Conservation (phyloP, 1,140 invertebrate species). For the Eriosoma lanigerum region DNA sequence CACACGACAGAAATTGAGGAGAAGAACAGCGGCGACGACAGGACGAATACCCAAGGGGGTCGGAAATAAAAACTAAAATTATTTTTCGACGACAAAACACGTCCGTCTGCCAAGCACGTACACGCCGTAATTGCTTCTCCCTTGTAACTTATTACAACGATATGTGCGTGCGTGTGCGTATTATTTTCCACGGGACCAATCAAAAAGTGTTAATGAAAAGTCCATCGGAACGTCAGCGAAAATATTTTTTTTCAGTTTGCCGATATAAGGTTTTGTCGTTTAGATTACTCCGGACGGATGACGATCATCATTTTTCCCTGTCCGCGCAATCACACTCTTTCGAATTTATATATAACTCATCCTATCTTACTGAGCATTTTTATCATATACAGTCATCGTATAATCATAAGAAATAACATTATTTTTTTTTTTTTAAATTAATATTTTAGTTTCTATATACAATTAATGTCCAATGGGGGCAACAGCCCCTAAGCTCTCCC, state of each 20-base stretch:
- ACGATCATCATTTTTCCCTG: too few species aligned
- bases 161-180: neutral
- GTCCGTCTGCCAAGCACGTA: constrained; percentile 40
- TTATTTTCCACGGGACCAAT: constrained; percentile 39
- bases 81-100: constrained; percentile 50
- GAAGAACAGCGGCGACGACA: constrained; percentile 4
- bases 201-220: constrained; percentile 45
- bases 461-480: too few species aligned
- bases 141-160: constrained; percentile 41
- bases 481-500: too few species aligned
- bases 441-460: too few species aligned
- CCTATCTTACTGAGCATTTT: too few species aligned
- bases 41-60: constrained; percentile 9
- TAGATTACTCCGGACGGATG: too few species aligned
- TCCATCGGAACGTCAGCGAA: constrained; percentile 21
- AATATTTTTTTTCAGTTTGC: constrained; percentile 3
- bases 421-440: too few species aligned
- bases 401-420: too few species aligned
- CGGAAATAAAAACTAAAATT: constrained; percentile 51
- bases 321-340: too few species aligned
- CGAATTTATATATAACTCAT: too few species aligned
- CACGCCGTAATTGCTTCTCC: constrained; percentile 47
- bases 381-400: too few species aligned
- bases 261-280: too few species aligned
- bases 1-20: constrained; percentile 49